Evolutionary conservation across 2,888 invertebrate species (phyloP), one percentile per base, ranked within the genome.

Genomic region (Ochropleura leucogaster): DNA sequence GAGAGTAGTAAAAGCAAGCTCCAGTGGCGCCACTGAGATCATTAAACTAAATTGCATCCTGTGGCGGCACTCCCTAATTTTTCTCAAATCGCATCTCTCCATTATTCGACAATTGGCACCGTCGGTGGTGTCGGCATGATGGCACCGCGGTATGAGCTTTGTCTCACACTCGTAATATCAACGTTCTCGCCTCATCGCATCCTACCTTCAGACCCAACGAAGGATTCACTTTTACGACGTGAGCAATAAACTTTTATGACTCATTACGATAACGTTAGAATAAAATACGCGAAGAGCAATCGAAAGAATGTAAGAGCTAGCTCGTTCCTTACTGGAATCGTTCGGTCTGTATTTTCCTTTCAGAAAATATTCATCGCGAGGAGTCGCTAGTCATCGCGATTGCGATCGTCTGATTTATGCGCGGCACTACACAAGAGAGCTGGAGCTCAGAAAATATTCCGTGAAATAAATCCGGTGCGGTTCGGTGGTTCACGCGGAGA

Each of bases 181-280:
- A 88, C 79, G 86, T 87, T 89, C 82, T 90, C 90, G 89, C 88
- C 85, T 88, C 89, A 87, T 86, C 87, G 80, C 86, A 74, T 87
- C 78, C 82, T 85, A 88, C 88, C 89, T 86, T 85, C 85, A 72
- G 88, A 92, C 89, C 90, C 89, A 91, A 91, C 88, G 80, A 89
- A 90, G 90, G 90, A 94, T 92, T 91, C 87, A 84, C 89, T 91
- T 94, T 94, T 94, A 95, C 91, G 93, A 94, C 84, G 74, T 81
- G 70, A 88, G 85, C 89, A 90, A 93, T 95, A 95, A 95, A 94
- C 85, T 92, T 95, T 95, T 93, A 95, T 89, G 89, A 91, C 89
- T 93, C 92, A 94, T 95, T 94, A 95, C 93, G 93, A 93, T 94
- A 93, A 92, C 91, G 91, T 90, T 92, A 91, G 90, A 93, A 91